These are phyloP conservation scores for Meloidogyne floridensis DNA, from an alignment of 1,140 invertebrate genomes.

Conservation along the genomic window DNA sequence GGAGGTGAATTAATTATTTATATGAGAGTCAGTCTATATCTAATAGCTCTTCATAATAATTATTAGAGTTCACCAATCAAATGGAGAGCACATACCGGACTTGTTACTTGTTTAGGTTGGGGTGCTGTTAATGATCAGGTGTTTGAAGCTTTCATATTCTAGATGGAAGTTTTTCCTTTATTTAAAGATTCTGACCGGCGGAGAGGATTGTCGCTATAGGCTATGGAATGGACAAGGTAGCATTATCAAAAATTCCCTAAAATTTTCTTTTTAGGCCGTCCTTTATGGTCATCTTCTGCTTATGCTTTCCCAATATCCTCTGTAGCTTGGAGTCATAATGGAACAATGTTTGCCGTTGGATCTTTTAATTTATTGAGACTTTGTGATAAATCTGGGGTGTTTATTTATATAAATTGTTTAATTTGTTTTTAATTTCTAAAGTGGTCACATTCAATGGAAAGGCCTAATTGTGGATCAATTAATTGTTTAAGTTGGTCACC, in stretches of 20 bases:
- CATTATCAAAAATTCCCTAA: background rate
- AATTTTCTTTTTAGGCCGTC: slow-evolving; percentile 69
- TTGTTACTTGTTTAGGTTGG: slow-evolving; percentile 86
- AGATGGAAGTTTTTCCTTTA: too few relatives aligned
- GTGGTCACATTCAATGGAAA: slow-evolving; percentile 91
- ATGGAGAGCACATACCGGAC: slow-evolving; percentile 94
- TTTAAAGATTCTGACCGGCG: slow-evolving; percentile 80
- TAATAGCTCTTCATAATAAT: slow-evolving; percentile 15
- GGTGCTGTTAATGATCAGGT: slow-evolving; percentile 78
- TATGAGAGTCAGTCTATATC: too few relatives aligned
- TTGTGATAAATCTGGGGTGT: slow-evolving; percentile 87
- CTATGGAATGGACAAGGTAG: slow-evolving; percentile 83
- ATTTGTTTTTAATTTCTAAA: slow-evolving; percentile 66
- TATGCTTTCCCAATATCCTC: slow-evolving; percentile 89
- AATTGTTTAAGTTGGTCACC: slow-evolving; percentile 86
- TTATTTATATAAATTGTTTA: background rate
- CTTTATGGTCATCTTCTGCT: slow-evolving; percentile 78
- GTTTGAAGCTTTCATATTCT: background rate
- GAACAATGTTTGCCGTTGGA: slow-evolving; percentile 86
- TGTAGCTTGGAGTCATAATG: slow-evolving; percentile 84
- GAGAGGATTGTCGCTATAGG: slow-evolving; percentile 88
- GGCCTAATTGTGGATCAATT: slow-evolving; percentile 81
- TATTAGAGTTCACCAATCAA: slow-evolving; percentile 68
- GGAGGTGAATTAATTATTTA: too few relatives aligned
- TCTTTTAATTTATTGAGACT: slow-evolving; percentile 87